These are phyloP conservation scores for Polypedilum vanderplanki DNA, from an alignment of 1,140 invertebrate species.

Conservation along the genomic window DNA sequence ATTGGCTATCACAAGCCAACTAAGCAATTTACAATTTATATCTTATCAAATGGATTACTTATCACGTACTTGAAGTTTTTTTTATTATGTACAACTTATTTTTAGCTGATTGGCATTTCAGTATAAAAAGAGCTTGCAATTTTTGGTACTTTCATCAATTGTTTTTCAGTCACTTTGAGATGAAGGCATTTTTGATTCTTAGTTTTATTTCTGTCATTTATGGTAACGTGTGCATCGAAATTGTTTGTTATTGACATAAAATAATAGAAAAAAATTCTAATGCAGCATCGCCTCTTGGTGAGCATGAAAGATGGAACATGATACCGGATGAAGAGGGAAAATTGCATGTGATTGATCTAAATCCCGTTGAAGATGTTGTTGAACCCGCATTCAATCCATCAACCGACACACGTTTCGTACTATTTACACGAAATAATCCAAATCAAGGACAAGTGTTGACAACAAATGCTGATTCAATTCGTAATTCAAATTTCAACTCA, in stretches of 20 bases:
- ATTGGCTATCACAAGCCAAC: no score
- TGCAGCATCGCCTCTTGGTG: background rate
- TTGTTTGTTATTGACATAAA: background rate
- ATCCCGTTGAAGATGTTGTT: background rate
- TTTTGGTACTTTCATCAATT: background rate
- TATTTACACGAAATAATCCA: constrained; percentile 8
- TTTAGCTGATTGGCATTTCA: background rate
- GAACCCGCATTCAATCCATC: background rate
- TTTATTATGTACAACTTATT: no score
- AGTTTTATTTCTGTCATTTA: background rate
- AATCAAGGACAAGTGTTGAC: background rate
- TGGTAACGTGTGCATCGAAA: background rate
- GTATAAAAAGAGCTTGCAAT: background rate
- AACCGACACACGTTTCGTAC: background rate
- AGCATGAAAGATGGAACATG: background rate
- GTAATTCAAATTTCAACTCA: background rate
- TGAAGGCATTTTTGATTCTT: background rate
- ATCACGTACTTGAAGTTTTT: no score
- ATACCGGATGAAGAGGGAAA: constrained; percentile 3
- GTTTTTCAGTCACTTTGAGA: background rate
- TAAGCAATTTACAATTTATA: no score
- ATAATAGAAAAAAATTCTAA: background rate
- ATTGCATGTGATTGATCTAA: constrained; percentile 13
- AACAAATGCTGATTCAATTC: background rate
- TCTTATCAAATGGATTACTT: no score